These are phyloP conservation scores for Atherinomorus stipes DNA, from an alignment of 2,113 vertebrate species.

Conservation along the genomic window DNA sequence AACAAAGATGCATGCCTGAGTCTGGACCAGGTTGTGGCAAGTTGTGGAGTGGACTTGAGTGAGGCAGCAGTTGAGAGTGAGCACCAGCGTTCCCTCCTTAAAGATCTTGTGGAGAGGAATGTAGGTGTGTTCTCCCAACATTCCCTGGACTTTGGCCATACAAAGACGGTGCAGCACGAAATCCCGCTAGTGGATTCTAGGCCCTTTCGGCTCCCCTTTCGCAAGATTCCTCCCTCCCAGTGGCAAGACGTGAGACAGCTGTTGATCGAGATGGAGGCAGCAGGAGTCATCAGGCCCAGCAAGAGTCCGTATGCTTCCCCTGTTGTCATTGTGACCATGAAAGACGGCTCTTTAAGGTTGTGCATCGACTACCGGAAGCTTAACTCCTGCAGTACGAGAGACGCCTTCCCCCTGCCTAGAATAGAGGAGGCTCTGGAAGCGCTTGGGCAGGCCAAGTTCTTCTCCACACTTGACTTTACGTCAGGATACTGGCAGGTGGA, in stretches of 20 bases:
- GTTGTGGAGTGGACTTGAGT: not conserved
- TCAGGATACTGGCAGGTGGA: too few species aligned
- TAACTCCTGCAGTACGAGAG: too few species aligned
- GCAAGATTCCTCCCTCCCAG: too few species aligned
- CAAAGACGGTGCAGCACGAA: not conserved
- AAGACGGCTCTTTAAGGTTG: constrained; percentile 2
- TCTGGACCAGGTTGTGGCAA: not conserved
- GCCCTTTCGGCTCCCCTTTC: too few species aligned
- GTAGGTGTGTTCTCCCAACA: too few species aligned
- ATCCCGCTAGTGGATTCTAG: not conserved
- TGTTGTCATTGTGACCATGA: constrained; percentile 4
- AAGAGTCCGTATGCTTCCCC: constrained; percentile 21
- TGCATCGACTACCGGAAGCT: constrained; percentile 9
- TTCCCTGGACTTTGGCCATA: not conserved
- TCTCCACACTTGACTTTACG: too few species aligned
- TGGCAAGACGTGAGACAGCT: too few species aligned
- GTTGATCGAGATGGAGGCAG: too few species aligned
- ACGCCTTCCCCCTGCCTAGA: too few species aligned
- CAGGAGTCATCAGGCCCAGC: too few species aligned
- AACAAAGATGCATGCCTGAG: not conserved
- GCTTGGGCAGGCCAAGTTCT: too few species aligned
- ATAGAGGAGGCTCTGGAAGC: too few species aligned
- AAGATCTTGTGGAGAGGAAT: not conserved
- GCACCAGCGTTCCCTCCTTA: not conserved
- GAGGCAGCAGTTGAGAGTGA: not conserved